Base-by-base conservation (phyloP, 2,797 vertebrate genomes). In the Cheirogaleus major region DNA sequence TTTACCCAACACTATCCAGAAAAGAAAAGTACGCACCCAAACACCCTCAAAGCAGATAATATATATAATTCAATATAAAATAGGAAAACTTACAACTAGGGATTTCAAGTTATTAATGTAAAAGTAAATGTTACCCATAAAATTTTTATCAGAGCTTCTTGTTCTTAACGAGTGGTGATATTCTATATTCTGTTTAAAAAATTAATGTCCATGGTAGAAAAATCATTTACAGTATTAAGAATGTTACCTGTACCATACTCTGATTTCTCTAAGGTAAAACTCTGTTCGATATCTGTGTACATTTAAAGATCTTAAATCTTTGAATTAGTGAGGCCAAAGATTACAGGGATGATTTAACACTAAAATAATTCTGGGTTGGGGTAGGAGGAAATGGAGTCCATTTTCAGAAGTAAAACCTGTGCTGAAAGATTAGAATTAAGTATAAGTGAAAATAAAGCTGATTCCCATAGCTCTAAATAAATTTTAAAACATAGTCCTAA, bases 401-500 rank as follows among this genome's bases (percentile, higher is more conserved):
- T 93, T 97, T 96, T 90, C 35, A 73, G 38, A 93, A 80, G 41
- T 81, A 80, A 93, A 88, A 45, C 3, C 41, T 76, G 30, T 83
- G 20, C 88, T 88, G 69, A 95, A 91, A 84, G 55, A 88, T 76
- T 65, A 70, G 14, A 75, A 73, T 84, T 83, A 59, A 79, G 38
- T 73, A 83, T 27, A 79, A 93, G 35, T 87, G 27, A 97, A 96
- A 97, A 92, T 88, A 89, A 89, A 97, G 35, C 48, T 65, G 65
- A 94, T 83, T 80, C 61, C 38, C 18, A 69, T 32, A 87, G 55
- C 78, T 95, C 55, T 65, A 59, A 82, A 73, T 65, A 85, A 78
- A 72, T 83, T 87, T n/a, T 81, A 67, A 70, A 75, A 76, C 65
- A 50, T 0, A 73, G 18, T 78, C 4, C 6, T 65, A 13, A 69